These are phyloP conservation scores for Nibea albiflora DNA, from an alignment of 2,113 vertebrate species.

Conservation along the genomic window DNA sequence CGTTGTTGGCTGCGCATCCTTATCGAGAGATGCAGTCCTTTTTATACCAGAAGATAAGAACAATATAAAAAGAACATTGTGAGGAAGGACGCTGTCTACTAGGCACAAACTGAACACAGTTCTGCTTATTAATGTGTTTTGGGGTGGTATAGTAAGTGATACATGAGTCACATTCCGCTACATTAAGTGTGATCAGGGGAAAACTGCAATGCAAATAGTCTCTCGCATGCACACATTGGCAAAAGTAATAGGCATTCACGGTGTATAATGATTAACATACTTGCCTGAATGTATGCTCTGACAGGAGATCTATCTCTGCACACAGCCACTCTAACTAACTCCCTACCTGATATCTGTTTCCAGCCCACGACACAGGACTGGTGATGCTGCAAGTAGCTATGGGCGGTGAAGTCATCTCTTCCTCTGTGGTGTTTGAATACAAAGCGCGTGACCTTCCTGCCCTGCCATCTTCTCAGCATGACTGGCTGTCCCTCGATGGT, in stretches of 20 bases:
- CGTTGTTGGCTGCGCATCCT: neutral
- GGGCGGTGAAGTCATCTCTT: slow-evolving; percentile 97
- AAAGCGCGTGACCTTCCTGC: slow-evolving; percentile 95
- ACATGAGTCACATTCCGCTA: slow-evolving; percentile 32
- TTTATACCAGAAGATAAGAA: slow-evolving; percentile 16
- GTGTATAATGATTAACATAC: neutral
- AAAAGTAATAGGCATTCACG: slow-evolving; percentile 7
- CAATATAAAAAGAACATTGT: slow-evolving; percentile 3
- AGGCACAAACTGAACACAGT: neutral
- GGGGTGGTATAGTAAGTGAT: slow-evolving; percentile 10
- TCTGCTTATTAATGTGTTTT: slow-evolving; percentile 12
- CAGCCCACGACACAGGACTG: slow-evolving; percentile 98
- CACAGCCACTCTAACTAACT: neutral
- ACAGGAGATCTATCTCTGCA: neutral
- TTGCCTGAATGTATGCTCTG: neutral
- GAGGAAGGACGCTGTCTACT: neutral
- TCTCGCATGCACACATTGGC: neutral
- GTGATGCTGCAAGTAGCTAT: slow-evolving; percentile 98
- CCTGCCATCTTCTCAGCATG: slow-evolving; percentile 96
- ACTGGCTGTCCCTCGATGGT: slow-evolving; percentile 99
- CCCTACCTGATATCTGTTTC: slow-evolving; percentile 28
- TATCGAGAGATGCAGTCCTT: neutral
- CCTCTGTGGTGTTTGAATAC: slow-evolving; percentile 99
- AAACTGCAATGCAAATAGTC: slow-evolving; percentile 20
- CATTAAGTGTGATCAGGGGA: slow-evolving; percentile 23